phyloP scores from a whole-genome alignment of 2,797 vertebrate species.

The Erethizon dorsatum region DNA sequence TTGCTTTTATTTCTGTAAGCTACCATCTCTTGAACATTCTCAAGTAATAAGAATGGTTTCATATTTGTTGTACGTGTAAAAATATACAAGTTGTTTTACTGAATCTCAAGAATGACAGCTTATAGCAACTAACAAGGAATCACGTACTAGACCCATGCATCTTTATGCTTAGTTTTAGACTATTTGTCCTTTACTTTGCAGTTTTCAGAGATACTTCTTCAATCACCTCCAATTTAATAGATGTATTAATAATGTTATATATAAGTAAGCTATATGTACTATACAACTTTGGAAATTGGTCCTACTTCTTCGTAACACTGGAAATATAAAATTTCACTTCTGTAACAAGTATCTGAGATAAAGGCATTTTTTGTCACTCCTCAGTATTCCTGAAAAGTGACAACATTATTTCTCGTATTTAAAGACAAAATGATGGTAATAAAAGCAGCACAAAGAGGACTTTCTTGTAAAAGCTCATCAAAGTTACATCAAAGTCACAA shows the following conservation, averaged over 20 bases:
- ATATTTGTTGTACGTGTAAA: constrained; percentile 56
- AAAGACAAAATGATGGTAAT: constrained; percentile 68
- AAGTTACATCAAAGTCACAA: neutral
- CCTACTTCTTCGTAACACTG: constrained; percentile 29
- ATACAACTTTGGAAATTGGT: constrained; percentile 46
- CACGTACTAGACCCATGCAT: neutral
- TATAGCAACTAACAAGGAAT: constrained; percentile 32
- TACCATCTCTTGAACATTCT: constrained; percentile 39
- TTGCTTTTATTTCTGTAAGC: constrained; percentile 55
- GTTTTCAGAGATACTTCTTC: constrained; percentile 52
- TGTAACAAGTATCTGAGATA: constrained; percentile 26
- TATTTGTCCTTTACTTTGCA: constrained; percentile 67
- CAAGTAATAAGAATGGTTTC: constrained; percentile 38
- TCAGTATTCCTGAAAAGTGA: constrained; percentile 59
- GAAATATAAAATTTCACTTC: constrained; percentile 29
- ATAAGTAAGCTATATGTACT: constrained; percentile 7
- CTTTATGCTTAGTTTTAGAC: constrained; percentile 51
- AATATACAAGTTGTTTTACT: constrained; percentile 54
- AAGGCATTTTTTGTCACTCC: constrained; percentile 19
- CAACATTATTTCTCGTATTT: constrained; percentile 32
- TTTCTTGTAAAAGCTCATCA: constrained; percentile 58
- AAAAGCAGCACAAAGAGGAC: neutral
- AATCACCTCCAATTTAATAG: constrained; percentile 14
- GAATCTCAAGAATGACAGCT: constrained; percentile 43
- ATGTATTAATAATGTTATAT: constrained; percentile 41